These are phyloP conservation scores for Eptesicus fuscus DNA, from an alignment of 2,113 vertebrate genomes.

Conservation along the genomic window DNA sequence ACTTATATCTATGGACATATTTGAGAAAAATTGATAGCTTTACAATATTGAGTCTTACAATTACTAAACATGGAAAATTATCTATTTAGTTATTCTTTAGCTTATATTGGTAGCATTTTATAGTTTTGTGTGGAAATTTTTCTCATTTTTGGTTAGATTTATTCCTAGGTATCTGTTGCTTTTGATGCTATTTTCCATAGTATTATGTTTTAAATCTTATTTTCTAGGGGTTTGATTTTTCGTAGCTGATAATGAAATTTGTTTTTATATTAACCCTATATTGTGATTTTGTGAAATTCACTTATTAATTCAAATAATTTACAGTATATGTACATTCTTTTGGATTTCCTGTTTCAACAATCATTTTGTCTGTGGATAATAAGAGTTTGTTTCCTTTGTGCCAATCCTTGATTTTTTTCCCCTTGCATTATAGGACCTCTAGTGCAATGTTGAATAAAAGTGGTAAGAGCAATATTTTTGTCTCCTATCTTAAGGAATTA, in stretches of 20 bases:
- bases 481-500: background rate
- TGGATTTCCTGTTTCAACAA: background rate
- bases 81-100: background rate
- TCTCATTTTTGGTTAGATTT: background rate
- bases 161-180: background rate
- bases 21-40: background rate
- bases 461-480: background rate
- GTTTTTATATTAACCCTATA: background rate
- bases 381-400: background rate
- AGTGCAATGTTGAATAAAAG: background rate
- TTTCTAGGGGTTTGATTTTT: background rate
- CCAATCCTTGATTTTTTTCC: background rate
- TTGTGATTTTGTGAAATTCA: background rate
- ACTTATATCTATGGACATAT: background rate
- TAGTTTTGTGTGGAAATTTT: background rate
- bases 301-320: background rate
- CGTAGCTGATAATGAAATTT: background rate
- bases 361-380: background rate
- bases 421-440: background rate
- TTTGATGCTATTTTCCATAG: background rate
- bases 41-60: background rate
- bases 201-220: background rate
- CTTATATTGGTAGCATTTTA: background rate
- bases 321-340: background rate
- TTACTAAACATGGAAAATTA: background rate